Conservation (phyloP, 2,797 vertebrate genomes). For the Neopelma chrysocephalum region DNA sequence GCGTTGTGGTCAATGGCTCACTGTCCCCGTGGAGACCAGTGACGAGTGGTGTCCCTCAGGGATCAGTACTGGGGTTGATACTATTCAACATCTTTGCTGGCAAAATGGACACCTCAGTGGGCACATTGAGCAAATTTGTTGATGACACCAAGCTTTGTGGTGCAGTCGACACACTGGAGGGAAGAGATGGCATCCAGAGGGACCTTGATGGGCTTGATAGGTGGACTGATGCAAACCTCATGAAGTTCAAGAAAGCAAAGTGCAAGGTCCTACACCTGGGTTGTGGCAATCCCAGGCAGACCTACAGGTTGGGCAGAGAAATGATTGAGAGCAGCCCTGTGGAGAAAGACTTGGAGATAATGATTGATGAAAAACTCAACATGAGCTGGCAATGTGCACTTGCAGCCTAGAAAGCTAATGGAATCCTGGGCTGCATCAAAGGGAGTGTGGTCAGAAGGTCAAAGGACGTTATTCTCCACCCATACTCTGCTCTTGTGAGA, state of each 20-base stretch:
- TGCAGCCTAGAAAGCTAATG: neutral
- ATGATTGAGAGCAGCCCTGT: accelerated
- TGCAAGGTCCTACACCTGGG: neutral
- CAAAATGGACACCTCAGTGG: neutral
- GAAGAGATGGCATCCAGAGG: neutral
- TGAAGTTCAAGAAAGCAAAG: neutral
- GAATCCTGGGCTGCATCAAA: neutral
- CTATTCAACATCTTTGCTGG: neutral
- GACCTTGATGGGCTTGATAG: neutral
- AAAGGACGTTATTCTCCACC: neutral
- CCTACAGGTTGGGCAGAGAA: neutral
- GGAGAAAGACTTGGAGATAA: neutral
- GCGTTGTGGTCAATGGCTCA: neutral
- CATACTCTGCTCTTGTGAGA: neutral
- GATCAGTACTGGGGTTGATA: too few relatives aligned
- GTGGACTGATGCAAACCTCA: neutral
- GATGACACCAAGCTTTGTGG: neutral
- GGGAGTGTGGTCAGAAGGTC: accelerated
- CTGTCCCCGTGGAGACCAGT: neutral
- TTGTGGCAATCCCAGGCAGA: neutral
- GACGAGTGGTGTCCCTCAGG: neutral
- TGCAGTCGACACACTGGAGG: neutral
- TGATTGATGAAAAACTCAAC: neutral
- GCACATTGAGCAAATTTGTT: neutral
- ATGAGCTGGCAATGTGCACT: neutral